Conservation (phyloP, 2,113 vertebrate species). For the Bungarus multicinctus region DNA sequence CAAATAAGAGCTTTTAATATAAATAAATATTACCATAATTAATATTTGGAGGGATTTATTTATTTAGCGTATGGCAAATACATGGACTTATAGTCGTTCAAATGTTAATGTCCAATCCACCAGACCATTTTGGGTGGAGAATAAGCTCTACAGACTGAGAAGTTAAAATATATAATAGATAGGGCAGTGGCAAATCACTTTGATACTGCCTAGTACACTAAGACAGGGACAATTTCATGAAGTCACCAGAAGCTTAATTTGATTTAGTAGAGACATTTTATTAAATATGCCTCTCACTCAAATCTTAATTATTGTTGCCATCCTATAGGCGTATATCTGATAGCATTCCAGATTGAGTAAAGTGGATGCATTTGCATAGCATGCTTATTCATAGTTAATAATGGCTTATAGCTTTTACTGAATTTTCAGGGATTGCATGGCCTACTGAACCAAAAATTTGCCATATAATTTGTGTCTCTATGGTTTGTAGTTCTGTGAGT, state of each 20-base stretch:
- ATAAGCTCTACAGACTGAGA: not conserved
- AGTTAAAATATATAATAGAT: not conserved
- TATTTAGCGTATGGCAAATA: no score
- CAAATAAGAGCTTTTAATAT: no score
- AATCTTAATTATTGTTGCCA: not conserved
- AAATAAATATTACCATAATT: not conserved
- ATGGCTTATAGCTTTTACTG: not conserved
- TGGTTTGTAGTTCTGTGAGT: not conserved
- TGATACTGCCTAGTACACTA: not conserved
- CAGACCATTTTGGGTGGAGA: not conserved
- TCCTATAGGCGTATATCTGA: not conserved
- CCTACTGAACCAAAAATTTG: not conserved
- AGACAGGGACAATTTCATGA: not conserved
- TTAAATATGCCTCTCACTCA: not conserved
- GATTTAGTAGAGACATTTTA: not conserved
- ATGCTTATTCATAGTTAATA: not conserved
- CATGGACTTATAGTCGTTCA: no score
- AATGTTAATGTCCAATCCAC: no score
- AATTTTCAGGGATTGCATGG: not conserved
- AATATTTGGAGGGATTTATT: not conserved
- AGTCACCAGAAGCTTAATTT: not conserved
- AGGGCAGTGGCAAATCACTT: not conserved
- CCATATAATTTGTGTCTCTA: not conserved
- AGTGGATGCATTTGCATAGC: not conserved
- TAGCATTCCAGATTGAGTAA: not conserved